phyloP scores from a whole-genome alignment of 2,888 invertebrate genomes.

The Caenorhabditis zanzibari region DNA sequence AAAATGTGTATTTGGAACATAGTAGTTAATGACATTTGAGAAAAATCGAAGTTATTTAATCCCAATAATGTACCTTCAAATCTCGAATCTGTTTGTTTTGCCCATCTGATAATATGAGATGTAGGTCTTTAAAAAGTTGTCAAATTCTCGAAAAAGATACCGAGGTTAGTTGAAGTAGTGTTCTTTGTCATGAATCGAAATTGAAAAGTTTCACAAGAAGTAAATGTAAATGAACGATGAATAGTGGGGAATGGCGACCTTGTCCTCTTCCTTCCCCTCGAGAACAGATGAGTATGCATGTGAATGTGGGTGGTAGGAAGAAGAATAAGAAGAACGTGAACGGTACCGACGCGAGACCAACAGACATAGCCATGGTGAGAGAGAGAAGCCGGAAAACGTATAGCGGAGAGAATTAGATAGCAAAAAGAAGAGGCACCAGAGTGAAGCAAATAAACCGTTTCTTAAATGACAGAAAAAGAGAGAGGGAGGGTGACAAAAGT shows the following conservation, averaged over 20 bases:
- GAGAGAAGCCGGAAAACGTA: constrained; percentile 24
- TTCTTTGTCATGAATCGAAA: too few relatives aligned
- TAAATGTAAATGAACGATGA: constrained; percentile 7
- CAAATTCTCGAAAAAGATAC: too few relatives aligned
- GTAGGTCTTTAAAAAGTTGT: too few relatives aligned
- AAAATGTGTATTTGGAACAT: too few relatives aligned
- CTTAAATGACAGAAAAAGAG: constrained; percentile 20
- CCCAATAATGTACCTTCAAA: too few relatives aligned
- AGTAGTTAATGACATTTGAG: too few relatives aligned
- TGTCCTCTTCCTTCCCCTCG: constrained; percentile 16
- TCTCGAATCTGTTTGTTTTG: too few relatives aligned
- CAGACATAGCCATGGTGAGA: constrained; percentile 12
- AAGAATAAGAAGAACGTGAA: constrained; percentile 30
- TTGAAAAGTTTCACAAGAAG: background rate
- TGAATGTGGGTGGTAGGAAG: constrained; percentile 39
- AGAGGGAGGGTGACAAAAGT: constrained; percentile 12
- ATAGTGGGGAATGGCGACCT: constrained; percentile 4
- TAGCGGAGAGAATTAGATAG: constrained; percentile 42
- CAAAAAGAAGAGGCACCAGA: background rate
- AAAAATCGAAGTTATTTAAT: too few relatives aligned
- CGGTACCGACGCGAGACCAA: constrained; percentile 12
- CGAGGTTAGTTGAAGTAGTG: too few relatives aligned
- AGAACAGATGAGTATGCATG: constrained; percentile 50
- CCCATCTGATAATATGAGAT: too few relatives aligned
- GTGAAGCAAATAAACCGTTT: constrained; percentile 55